Evolutionary conservation across 2,888 invertebrate species (phyloP), one percentile per base, ranked within the genome.

Genomic region (Ormyrus thymus): DNA sequence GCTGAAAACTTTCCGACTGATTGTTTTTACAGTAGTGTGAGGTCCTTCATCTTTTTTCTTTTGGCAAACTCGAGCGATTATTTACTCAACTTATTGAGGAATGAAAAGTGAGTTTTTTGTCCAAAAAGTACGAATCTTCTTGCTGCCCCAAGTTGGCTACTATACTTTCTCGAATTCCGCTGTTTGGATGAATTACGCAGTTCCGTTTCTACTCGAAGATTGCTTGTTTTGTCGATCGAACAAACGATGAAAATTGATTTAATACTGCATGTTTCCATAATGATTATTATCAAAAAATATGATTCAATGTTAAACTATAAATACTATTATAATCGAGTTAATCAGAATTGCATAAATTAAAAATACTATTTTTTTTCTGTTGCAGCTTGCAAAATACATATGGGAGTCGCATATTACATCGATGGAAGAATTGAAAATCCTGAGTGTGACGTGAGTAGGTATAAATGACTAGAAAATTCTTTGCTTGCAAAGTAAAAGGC

Each of bases 321-420:
- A 62, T 46, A 29, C 4, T 29, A 29, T 29, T 4, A 29, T 29
- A 1, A 29, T 29, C 29, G 29, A 29, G 29, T 29, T 29, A 29
- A 29, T 29, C 4, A 29, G 29, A 29, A 29, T 29, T 29, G 0
- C 29, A 4, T 29, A 29, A 29, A 29, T 29, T 70, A 7, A 10
- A 51, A 75, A 9, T n/a, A 69, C 51, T 15, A 53, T 58, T 13
- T 80, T 81, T 78, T 83, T 85, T 84, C 78, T 84, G 29, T 91
- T 92, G 81, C 92, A 95, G 95, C 92, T 95, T 83, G 92, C 92
- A 62, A 92, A 92, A 83, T 93, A 94, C 85, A 90, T 95, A 83
- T 92, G 91, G 86, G 92, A 92, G 82, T 93, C 93, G 75, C 94
- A 94, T 88, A 93, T 95, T 73, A 93, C 94, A 13, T 93, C 93